Conservation (phyloP, 1,140 invertebrate species). For the Drosophila parabipectinata region DNA sequence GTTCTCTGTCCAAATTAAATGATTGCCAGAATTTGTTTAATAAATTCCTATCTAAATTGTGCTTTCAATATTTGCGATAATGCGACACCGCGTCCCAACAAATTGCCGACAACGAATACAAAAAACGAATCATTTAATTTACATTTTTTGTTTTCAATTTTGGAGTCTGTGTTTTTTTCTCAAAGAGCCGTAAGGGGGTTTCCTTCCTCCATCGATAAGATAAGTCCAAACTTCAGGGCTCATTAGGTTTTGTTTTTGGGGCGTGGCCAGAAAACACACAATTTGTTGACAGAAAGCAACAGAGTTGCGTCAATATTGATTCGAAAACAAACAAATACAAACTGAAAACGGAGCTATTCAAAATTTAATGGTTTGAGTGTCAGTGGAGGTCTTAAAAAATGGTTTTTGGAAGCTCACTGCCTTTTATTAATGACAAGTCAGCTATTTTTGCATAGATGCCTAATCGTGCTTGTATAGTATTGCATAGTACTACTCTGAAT, state of each 20-base stretch:
- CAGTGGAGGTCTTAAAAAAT: not conserved
- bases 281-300: conserved; percentile 37
- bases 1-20: conserved; percentile 39
- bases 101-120: conserved; percentile 7
- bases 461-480: not conserved
- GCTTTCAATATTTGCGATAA: conserved; percentile 45
- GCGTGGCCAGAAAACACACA: conserved; percentile 15
- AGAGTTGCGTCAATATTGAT: conserved; percentile 51
- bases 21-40: conserved; percentile 24
- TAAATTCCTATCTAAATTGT: conserved; percentile 40
- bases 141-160: not conserved
- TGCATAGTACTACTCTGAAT: not conserved
- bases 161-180: not conserved
- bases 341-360: not conserved
- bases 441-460: not conserved
- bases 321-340: not conserved
- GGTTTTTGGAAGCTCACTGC: conserved; percentile 10
- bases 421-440: conserved; percentile 24
- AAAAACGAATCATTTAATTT: not conserved
- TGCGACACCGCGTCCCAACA: conserved; percentile 28
- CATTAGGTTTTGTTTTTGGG: conserved; percentile 14
- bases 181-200: too few relatives aligned
- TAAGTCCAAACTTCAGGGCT: conserved; percentile 20
- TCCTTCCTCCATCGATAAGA: conserved; percentile 28
- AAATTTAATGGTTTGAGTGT: conserved; percentile 24